phyloP scores from a whole-genome alignment of 35 echinoderm and acorn worm genomes.

The Acanthaster planci region DNA sequence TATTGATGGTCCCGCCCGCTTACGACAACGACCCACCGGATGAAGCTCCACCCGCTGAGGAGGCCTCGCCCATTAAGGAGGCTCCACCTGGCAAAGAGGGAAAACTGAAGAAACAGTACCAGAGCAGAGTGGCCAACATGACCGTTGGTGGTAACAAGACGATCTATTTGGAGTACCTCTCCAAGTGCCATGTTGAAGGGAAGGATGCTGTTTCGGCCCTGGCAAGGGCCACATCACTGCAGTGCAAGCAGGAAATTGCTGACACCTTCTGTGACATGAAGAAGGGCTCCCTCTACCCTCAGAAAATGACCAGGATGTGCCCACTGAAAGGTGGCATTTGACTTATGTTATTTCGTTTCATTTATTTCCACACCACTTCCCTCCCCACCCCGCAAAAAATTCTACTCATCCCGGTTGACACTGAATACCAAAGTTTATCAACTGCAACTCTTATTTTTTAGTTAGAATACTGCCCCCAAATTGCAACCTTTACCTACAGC shows the following conservation, averaged over 20 bases:
- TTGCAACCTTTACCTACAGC: too few relatives aligned
- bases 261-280: conserved; percentile 77
- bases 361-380: too few relatives aligned
- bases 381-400: too few relatives aligned
- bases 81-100: neutral
- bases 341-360: too few relatives aligned
- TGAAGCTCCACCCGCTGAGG: neutral
- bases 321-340: conserved; percentile 57
- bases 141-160: conserved; percentile 44
- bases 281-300: conserved; percentile 66
- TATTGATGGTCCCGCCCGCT: conserved; percentile 18
- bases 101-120: conserved; percentile 29
- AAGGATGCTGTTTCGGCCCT: conserved; percentile 80
- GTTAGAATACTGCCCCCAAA: too few relatives aligned
- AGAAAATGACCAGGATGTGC: conserved; percentile 60
- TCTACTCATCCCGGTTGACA: too few relatives aligned
- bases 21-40: conserved; percentile 14
- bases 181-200: conserved; percentile 59
- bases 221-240: conserved; percentile 52
- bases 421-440: too few relatives aligned
- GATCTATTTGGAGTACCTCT: conserved; percentile 40
- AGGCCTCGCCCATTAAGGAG: neutral
- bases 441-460: too few relatives aligned
- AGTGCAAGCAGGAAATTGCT: conserved; percentile 92
- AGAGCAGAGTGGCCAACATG: conserved; percentile 46